These are phyloP conservation scores for Sitta carolinensis DNA, from an alignment of 2,797 vertebrate species.

Conservation along the genomic window DNA sequence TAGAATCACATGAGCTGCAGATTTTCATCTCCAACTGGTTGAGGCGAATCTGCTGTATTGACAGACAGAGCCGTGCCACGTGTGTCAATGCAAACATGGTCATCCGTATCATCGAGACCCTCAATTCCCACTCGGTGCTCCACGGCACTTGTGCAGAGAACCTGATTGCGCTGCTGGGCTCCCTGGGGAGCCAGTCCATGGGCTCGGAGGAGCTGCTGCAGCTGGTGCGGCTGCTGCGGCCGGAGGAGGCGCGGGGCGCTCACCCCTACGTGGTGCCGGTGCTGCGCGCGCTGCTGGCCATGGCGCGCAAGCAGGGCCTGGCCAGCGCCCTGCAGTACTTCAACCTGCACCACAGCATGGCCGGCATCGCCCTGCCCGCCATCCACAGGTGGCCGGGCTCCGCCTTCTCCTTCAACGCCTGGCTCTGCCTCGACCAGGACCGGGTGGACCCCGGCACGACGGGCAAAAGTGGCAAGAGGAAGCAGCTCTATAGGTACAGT, in stretches of 20 bases:
- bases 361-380: slow-evolving; percentile 89
- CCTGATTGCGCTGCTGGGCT: slow-evolving; percentile 87
- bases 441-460: slow-evolving; percentile 74
- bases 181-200: slow-evolving; percentile 92
- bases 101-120: slow-evolving; percentile 80
- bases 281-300: slow-evolving; percentile 85
- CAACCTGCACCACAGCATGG: slow-evolving; percentile 91
- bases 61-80: slow-evolving; percentile 90
- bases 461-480: slow-evolving; percentile 89
- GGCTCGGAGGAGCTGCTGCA: slow-evolving; percentile 85
- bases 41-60: slow-evolving; percentile 91
- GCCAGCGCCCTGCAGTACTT: slow-evolving; percentile 96
- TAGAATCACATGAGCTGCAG: slow-evolving; percentile 90
- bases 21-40: slow-evolving; percentile 92
- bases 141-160: slow-evolving; percentile 89
- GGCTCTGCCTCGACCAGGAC: slow-evolving; percentile 95
- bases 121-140: slow-evolving; percentile 78
- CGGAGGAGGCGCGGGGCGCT: slow-evolving; percentile 73
- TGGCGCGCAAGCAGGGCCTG: slow-evolving; percentile 92
- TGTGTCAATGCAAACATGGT: slow-evolving; percentile 95
- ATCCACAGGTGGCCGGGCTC: slow-evolving; percentile 92
- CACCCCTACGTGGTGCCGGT: slow-evolving; percentile 87
- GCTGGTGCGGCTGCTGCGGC: slow-evolving; percentile 85
- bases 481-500: slow-evolving; percentile 88
- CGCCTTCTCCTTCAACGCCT: slow-evolving; percentile 92